Evolutionary conservation across 2,797 vertebrate genomes (phyloP).

Genomic region (Acestrorhynchus altus): DNA sequence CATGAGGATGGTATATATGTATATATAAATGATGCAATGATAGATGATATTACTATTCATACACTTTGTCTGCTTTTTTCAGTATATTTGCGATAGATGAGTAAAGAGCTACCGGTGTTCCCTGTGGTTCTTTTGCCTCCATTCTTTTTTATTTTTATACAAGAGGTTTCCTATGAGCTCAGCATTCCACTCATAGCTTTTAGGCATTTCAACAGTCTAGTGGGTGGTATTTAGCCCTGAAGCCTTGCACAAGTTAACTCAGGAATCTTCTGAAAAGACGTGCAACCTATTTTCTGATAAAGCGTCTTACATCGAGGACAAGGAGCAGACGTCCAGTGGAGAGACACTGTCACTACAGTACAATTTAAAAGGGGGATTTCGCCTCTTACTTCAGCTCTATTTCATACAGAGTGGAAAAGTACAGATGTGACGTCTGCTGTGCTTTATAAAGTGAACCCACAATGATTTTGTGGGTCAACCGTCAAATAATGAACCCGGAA

Average conservation of each 20-base stretch:
- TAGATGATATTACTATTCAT: too few species aligned
- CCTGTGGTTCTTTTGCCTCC: background rate
- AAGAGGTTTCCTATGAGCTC: constrained; percentile 60
- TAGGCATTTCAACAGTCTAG: constrained; percentile 64
- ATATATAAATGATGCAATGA: too few species aligned
- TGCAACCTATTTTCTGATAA: constrained; percentile 18
- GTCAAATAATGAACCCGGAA: background rate
- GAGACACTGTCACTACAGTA: background rate
- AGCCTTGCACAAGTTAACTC: constrained; percentile 67
- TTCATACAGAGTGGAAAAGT: background rate
- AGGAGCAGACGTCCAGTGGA: background rate
- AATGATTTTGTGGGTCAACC: background rate
- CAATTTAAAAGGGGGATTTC: too few species aligned
- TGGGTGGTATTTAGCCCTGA: constrained; percentile 53
- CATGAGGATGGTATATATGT: too few species aligned
- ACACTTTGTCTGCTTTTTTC: too few species aligned
- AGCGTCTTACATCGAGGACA: background rate
- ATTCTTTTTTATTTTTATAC: constrained; percentile 61
- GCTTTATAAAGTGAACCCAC: background rate
- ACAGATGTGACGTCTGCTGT: background rate
- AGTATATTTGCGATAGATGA: too few species aligned
- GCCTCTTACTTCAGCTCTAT: background rate
- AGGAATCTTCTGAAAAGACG: constrained; percentile 36
- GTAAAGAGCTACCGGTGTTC: constrained; percentile 5
- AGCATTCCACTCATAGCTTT: constrained; percentile 77